Percentiles rank a stretch among this genome's conserved stretches.
phyloP scores from a whole-genome alignment of 2,888 invertebrate genomes.

The Osedax frankpressi region DNA sequence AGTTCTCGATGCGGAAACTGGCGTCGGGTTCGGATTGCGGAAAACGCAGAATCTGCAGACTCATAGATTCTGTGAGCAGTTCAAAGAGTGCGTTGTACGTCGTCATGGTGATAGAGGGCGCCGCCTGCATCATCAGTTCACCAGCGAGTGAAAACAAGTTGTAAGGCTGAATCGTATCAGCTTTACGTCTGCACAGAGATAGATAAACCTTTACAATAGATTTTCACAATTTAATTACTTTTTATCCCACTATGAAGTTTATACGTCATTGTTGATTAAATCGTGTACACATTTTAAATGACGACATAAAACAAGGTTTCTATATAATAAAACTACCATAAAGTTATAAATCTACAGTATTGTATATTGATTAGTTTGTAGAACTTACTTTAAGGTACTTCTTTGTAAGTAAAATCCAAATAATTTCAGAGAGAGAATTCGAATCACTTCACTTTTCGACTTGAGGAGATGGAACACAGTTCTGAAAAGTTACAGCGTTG shows the following conservation, averaged over 20 bases:
- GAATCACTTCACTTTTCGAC: slow-evolving; percentile 85
- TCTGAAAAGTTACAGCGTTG: no score
- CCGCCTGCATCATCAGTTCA: slow-evolving; percentile 74
- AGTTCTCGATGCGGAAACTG: background rate
- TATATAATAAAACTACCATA: background rate
- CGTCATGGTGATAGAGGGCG: slow-evolving; percentile 76
- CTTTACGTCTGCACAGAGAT: slow-evolving; percentile 71
- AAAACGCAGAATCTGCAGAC: background rate
- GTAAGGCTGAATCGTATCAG: slow-evolving; percentile 96
- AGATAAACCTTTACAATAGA: no score
- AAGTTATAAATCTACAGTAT: background rate
- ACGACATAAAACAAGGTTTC: background rate
- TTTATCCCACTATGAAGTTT: no score
- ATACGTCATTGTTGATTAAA: no score
- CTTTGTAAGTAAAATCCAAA: slow-evolving; percentile 93
- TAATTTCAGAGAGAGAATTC: slow-evolving; percentile 86
- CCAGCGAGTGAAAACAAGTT: slow-evolving; percentile 93
- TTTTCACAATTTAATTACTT: no score
- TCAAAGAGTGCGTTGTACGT: slow-evolving; percentile 98
- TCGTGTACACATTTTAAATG: background rate
- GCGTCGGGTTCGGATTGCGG: background rate
- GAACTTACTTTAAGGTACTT: slow-evolving; percentile 83
- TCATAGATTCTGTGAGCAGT: slow-evolving; percentile 42
- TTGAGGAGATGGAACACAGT: slow-evolving; percentile 91
- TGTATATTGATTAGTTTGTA: background rate